Percentiles rank a stretch among this genome's conserved stretches.
Evolutionary conservation across 2,113 vertebrate genomes (phyloP).

Genomic region (Sturnira hondurensis): DNA sequence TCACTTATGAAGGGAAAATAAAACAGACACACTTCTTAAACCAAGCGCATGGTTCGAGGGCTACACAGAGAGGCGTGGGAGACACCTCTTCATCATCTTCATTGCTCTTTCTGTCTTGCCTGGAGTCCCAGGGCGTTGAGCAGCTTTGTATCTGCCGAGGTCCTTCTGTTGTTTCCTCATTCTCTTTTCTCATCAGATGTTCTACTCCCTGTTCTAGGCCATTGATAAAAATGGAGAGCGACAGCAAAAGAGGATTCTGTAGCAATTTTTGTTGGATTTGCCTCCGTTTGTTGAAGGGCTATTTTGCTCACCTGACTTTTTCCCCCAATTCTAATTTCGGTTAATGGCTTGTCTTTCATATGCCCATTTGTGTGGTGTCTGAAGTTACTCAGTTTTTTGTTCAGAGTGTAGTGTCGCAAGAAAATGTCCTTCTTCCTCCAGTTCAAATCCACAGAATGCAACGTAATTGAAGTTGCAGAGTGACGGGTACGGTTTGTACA

Average conservation of each 20-base stretch:
- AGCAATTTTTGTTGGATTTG: background rate
- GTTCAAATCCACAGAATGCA: background rate
- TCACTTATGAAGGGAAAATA: background rate
- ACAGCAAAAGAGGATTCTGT: background rate
- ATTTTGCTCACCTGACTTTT: background rate
- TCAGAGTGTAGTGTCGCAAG: background rate
- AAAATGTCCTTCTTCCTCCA: background rate
- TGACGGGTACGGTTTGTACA: constrained; percentile 51
- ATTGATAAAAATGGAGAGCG: background rate
- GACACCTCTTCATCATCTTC: background rate
- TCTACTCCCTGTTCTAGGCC: constrained; percentile 1
- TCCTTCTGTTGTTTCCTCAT: background rate
- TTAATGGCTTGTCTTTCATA: background rate
- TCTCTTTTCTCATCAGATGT: background rate
- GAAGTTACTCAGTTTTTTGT: constrained; percentile 30
- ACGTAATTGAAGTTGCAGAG: constrained; percentile 11
- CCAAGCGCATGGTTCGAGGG: background rate
- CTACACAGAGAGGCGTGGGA: background rate
- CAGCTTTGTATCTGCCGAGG: background rate
- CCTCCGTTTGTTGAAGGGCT: background rate
- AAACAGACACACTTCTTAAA: background rate
- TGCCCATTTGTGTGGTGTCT: background rate
- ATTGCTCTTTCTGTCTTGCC: background rate
- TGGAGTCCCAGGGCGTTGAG: background rate
- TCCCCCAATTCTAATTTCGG: background rate